Evolutionary conservation across 2,888 invertebrate genomes (phyloP).

Genomic region (Rotaria magnacalcarata): DNA sequence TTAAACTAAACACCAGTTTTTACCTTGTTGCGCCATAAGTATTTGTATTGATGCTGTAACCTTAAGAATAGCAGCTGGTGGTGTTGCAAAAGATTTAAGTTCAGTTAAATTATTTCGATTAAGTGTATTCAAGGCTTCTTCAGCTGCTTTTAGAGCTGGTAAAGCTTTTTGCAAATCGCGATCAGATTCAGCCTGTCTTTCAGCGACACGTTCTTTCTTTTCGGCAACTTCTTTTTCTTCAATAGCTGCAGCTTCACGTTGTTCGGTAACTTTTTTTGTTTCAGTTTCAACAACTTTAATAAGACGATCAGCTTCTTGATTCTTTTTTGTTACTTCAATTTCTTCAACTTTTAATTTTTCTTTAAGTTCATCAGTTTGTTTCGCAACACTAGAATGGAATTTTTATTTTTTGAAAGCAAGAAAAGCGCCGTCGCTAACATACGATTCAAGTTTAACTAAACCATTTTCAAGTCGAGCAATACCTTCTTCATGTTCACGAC

Average conservation of each 20-base stretch:
- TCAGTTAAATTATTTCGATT: constrained; percentile 61
- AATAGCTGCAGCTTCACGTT: constrained; percentile 76
- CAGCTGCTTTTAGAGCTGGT: constrained; percentile 48
- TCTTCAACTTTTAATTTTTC: constrained; percentile 86
- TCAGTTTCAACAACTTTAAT: constrained; percentile 84
- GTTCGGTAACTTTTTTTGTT: constrained; percentile 85
- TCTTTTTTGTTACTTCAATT: constrained; percentile 83
- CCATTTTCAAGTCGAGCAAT: constrained; percentile 85
- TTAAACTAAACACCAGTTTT: constrained; percentile 54
- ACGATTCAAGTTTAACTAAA: constrained; percentile 79
- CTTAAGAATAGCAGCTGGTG: constrained; percentile 85
- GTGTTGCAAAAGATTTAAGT: constrained; percentile 88
- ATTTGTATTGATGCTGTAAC: constrained; percentile 92
- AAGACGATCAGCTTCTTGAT: constrained; percentile 86
- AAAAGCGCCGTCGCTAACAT: background rate
- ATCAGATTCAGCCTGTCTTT: constrained; percentile 47
- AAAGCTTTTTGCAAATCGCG: constrained; percentile 47
- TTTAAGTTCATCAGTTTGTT: constrained; percentile 86
- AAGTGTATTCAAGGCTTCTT: constrained; percentile 48
- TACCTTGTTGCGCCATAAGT: constrained; percentile 70
- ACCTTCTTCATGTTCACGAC: constrained; percentile 76
- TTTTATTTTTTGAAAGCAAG: background rate
- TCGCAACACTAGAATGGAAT: constrained; percentile 63
- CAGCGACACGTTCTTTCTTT: constrained; percentile 46
- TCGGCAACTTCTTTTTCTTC: constrained; percentile 42